phyloP scores from a whole-genome alignment of 2,888 invertebrate genomes.

The Acronicta aceris region DNA sequence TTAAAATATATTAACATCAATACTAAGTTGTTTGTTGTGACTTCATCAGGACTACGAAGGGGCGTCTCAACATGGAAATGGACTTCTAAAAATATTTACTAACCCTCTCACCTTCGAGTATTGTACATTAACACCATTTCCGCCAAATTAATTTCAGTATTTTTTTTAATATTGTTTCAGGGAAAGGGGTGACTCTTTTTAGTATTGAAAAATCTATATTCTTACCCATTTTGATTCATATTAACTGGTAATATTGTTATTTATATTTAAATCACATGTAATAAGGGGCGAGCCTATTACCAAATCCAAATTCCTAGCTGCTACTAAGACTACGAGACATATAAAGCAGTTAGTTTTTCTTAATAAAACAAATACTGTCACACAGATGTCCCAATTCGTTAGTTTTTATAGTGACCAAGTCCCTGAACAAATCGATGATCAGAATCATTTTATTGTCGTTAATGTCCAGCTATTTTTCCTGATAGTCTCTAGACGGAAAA shows the following conservation, averaged over 20 bases:
- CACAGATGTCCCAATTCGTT: too few relatives aligned
- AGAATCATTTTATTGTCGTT: conserved; percentile 20
- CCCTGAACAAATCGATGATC: conserved; percentile 20
- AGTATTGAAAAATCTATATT: too few relatives aligned
- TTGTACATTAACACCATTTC: conserved; percentile 16
- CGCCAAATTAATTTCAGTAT: neutral
- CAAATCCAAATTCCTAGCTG: too few relatives aligned
- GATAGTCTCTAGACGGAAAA: conserved; percentile 2
- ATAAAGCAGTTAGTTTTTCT: too few relatives aligned
- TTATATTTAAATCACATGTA: too few relatives aligned
- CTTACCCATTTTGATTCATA: too few relatives aligned
- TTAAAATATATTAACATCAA: too few relatives aligned
- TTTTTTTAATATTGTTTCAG: conserved; percentile 2
- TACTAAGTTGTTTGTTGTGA: conserved; percentile 5
- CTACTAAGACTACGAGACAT: too few relatives aligned
- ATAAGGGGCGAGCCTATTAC: too few relatives aligned
- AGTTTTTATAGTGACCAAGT: conserved; percentile 3
- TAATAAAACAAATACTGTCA: too few relatives aligned
- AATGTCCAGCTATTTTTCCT: conserved; percentile 26
- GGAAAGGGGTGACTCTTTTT: neutral
- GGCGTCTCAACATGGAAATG: conserved; percentile 18
- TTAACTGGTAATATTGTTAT: too few relatives aligned
- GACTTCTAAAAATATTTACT: conserved; percentile 15
- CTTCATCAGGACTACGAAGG: conserved; percentile 3
- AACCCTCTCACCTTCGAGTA: conserved; percentile 9